Evolutionary conservation across 2,888 invertebrate genomes (phyloP), one percentile per base, ranked within the genome.

Genomic region (Tetanocera ferruginea): DNA sequence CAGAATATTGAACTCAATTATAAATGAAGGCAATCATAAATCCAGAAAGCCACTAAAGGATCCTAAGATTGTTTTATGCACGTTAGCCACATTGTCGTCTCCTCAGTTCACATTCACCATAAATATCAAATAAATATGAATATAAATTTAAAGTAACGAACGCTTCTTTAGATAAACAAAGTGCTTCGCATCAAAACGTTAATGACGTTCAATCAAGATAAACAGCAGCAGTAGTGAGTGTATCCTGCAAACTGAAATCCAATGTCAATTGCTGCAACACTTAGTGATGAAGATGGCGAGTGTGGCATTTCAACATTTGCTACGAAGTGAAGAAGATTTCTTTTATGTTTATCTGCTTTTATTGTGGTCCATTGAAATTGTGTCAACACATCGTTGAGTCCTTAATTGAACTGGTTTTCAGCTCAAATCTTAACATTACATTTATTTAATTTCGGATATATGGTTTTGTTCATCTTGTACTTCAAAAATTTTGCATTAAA

Each of bases 181-280:
- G 62, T 73, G 73, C 62, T 62, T 73, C 49, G 60, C 73, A 62
- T 62, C 73, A 62, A 62, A 73, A 73, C 62, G 73, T 25, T 73
- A 73, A 73, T 73, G 73, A 73, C 60, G 73, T 43, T 62, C 60
- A 73, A 73, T 73, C 73, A 73, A 60, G 72, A 73, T 73, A 43
- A 73, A 49, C 37, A 23, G 25, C 34, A 14, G 72, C n/a, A n/a
- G n/a, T n/a, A n/a, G n/a, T n/a, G 3, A 67, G 11, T n/a, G 23
- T 28, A 14, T 23, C 25, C 19, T 28, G 3, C 28, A 14, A 14
- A 8, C 1, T 28, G 11, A 60, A 60, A 5, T 60, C 0, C 14
- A 28, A 4, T 9, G 14, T n/a, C 25, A 5, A 28, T 23, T 23
- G 19, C 19, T 55, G 6, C 9, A 25, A 17, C 17, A 28, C 60